These are phyloP conservation scores for Monochamus alternatus DNA, from an alignment of 2,888 invertebrate species.

Conservation along the genomic window DNA sequence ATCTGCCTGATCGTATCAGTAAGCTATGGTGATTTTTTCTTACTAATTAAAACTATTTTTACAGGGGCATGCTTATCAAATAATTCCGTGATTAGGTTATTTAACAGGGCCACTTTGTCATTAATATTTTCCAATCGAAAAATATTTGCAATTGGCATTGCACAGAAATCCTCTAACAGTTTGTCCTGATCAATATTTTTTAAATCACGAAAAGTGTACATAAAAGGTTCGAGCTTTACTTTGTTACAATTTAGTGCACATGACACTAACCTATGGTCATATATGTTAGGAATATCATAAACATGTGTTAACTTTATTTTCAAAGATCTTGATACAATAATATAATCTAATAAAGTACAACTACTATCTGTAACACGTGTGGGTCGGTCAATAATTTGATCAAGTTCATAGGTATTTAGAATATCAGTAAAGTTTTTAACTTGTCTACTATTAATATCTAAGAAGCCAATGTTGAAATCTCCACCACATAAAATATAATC, in stretches of 20 bases:
- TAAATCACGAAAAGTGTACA: constrained; percentile 14
- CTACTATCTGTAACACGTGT: background rate
- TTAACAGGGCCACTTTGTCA: no score
- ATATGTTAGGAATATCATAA: background rate
- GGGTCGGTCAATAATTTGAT: background rate
- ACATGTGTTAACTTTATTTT: background rate
- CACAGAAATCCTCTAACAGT: background rate
- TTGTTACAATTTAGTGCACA: background rate
- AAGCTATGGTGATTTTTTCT: constrained; percentile 15
- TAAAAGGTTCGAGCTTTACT: background rate
- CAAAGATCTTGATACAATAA: background rate
- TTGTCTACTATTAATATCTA: no score
- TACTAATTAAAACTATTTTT: background rate
- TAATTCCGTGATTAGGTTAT: background rate
- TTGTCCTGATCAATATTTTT: background rate
- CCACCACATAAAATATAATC: no score
- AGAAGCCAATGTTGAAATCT: no score
- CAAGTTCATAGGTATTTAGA: background rate
- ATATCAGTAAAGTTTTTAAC: no score
- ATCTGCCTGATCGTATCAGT: constrained; percentile 3
- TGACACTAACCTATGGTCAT: background rate
- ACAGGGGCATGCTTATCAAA: background rate
- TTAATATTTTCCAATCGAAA: constrained; percentile 1
- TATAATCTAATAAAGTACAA: constrained; percentile 4
- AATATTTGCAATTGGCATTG: background rate